Evolutionary conservation across 2,888 invertebrate genomes (phyloP).

Genomic region (Aelia acuminata): DNA sequence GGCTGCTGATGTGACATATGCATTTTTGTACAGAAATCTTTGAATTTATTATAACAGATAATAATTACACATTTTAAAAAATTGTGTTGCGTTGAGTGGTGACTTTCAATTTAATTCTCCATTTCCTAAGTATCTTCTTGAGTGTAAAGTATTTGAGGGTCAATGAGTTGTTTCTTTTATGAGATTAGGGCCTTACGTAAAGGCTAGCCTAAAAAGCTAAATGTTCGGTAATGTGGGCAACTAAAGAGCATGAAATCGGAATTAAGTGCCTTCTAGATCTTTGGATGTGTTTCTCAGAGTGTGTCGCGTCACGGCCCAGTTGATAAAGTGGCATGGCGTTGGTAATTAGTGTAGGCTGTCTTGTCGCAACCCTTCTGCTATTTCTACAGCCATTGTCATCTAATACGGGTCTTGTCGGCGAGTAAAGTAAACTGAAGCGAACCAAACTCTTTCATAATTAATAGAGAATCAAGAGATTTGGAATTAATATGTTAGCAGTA

Average conservation of each 20-base stretch:
- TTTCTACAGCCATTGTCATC: neutral
- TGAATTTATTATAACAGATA: too few species aligned
- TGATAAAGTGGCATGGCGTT: neutral
- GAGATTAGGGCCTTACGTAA: neutral
- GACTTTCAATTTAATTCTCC: neutral
- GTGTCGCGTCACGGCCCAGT: conserved; percentile 14
- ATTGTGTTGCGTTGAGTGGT: too few species aligned
- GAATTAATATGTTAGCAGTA: too few species aligned
- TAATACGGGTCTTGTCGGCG: neutral
- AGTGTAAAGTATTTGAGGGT: neutral
- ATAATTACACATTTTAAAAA: too few species aligned
- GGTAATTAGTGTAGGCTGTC: neutral
- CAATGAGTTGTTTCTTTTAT: neutral
- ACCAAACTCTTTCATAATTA: too few species aligned
- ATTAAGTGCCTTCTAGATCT: neutral
- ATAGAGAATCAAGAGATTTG: too few species aligned
- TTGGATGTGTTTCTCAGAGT: conserved; percentile 12
- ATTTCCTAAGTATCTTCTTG: neutral
- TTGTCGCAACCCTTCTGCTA: neutral
- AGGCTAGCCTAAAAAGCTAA: neutral
- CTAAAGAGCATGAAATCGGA: conserved; percentile 21
- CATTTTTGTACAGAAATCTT: too few species aligned
- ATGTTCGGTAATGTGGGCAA: neutral
- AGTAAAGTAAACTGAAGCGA: neutral
- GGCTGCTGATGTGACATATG: too few species aligned